These are phyloP conservation scores for Sipunculus nudus DNA, from an alignment of 2,888 invertebrate species.

Conservation along the genomic window DNA sequence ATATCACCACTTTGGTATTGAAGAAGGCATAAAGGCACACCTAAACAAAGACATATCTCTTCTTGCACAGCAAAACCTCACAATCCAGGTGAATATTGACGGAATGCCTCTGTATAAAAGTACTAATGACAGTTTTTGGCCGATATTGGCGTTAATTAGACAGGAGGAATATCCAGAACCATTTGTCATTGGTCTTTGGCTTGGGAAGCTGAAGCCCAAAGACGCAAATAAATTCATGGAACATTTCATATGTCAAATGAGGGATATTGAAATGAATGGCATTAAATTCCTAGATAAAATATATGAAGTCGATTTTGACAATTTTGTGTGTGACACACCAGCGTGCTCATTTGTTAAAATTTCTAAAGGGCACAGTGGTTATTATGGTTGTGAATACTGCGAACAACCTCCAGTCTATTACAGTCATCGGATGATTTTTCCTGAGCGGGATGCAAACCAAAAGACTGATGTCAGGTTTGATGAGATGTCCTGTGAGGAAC, in stretches of 20 bases:
- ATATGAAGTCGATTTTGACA: not conserved
- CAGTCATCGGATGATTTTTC: constrained; percentile 1
- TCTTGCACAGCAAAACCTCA: not conserved
- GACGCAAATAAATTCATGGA: constrained; percentile 5
- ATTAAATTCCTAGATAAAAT: not conserved
- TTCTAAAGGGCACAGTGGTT: constrained; percentile 5
- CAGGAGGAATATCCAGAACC: constrained; percentile 2
- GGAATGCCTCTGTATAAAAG: constrained; percentile 18
- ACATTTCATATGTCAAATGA: not conserved
- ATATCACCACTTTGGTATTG: constrained; percentile 17
- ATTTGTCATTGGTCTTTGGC: constrained; percentile 14
- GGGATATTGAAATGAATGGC: not conserved
- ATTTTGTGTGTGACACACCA: constrained; percentile 12
- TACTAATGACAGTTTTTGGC: constrained; percentile 9
- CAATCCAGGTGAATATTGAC: constrained; percentile 13
- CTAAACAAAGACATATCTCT: not conserved
- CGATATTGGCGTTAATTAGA: constrained; percentile 5
- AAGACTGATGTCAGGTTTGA: not conserved
- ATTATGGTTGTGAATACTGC: constrained; percentile 2
- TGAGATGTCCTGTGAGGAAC: no score
- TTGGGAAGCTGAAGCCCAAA: constrained; percentile 9
- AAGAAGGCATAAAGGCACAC: not conserved
- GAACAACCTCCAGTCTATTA: not conserved
- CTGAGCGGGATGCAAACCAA: not conserved
- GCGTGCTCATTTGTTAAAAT: constrained; percentile 11